Evolutionary conservation across 1,140 invertebrate genomes (phyloP), one percentile per base, ranked within the genome.

Genomic region (Hyles euphorbiae): DNA sequence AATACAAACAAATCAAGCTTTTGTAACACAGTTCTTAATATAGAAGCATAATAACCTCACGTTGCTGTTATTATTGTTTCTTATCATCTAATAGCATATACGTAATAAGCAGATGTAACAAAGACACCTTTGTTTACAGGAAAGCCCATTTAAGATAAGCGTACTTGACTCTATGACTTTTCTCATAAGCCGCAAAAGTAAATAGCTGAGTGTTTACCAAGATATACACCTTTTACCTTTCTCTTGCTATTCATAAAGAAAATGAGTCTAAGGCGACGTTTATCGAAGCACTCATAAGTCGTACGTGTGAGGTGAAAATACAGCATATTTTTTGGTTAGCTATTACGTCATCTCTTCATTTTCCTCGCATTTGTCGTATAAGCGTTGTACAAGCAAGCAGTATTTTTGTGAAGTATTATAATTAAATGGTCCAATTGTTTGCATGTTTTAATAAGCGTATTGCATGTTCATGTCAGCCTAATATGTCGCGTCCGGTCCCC

Each of bases 401-500:
- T 40, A 50, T 32, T 22, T 32, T 4, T 50, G 33, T 50, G 22
- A 5, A 50, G 22, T 48, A 48, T 48, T n/a, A 5, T 55, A 34
- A 49, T 56, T 33, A 40, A 48, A 45, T 65, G 58, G 36, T 40
- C 8, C 8, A 1, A 40, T 36, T 47, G 53, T 56, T 56, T 53
- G 34, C 54, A 53, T 64, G 50, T 56, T 64, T 44, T 58, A 47
- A 54, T 54, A 54, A 54, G 45, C 50, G 3, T 51, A 51, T 61
- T 6, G 47, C 56, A 59, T 57, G 45, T 59, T 55, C 44, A 52
- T 61, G 53, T 63, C 49, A 34, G 36, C 22, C 56, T 10, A 58
- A 55, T 47, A 63, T 56, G 60, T 52, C 56, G 44, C 40, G 54
- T 63, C 53, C 67, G 34, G 70, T 75, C 71, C 61, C 72, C 54